These are phyloP conservation scores for Typhlomys cinereus DNA, from an alignment of 2,113 vertebrate genomes.

Conservation along the genomic window DNA sequence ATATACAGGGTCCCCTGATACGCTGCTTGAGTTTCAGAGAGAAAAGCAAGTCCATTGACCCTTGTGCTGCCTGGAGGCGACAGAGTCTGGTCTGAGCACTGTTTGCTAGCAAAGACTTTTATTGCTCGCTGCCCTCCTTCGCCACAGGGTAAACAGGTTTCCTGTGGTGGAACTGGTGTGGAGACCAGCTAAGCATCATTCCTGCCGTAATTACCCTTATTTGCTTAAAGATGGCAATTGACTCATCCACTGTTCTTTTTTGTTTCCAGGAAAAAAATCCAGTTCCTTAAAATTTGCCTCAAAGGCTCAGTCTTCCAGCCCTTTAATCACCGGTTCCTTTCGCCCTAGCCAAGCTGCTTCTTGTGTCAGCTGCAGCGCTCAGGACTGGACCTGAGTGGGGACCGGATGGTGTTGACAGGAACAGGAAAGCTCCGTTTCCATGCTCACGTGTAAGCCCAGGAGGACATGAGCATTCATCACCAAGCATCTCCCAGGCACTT, in stretches of 20 bases:
- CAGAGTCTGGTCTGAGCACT: not conserved
- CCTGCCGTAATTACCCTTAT: not conserved
- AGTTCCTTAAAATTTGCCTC: conserved; percentile 24
- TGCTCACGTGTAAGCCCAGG: not conserved
- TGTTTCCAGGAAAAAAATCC: conserved; percentile 10
- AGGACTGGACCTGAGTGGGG: not conserved
- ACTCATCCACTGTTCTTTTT: not conserved
- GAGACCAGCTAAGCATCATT: not conserved
- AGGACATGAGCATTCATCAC: not conserved
- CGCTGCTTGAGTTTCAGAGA: not conserved
- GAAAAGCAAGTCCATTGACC: not conserved
- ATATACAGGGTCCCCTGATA: not conserved
- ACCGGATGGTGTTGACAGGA: not conserved
- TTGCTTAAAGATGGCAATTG: not conserved
- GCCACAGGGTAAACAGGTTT: not conserved
- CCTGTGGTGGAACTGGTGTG: not conserved
- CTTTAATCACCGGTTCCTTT: not conserved
- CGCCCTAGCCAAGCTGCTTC: not conserved
- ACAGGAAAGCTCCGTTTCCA: conserved; percentile 32
- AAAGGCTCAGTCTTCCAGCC: not conserved
- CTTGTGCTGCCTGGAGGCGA: not conserved
- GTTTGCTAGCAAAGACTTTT: not conserved
- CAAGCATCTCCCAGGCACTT: not conserved
- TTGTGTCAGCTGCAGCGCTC: not conserved
- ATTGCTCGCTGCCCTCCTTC: not conserved